Conservation (phyloP, 2,888 invertebrate genomes). For the Lampropteryx suffumata region DNA sequence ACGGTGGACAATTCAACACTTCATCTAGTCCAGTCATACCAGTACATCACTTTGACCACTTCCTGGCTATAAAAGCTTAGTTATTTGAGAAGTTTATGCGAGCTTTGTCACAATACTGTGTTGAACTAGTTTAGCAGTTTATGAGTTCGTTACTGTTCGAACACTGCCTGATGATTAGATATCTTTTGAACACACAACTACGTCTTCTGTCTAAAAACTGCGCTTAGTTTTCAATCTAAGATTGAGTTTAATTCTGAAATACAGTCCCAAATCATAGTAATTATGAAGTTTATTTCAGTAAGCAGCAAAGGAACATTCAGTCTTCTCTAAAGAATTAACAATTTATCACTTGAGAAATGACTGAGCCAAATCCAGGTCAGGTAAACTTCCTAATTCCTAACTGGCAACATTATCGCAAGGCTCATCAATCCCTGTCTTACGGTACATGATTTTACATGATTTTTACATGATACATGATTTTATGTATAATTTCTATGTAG, state of each 20-base stretch:
- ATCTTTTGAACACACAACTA: too few species aligned
- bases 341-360: constrained; percentile 6
- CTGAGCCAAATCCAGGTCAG: constrained; percentile 3
- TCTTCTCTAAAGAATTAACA: background rate
- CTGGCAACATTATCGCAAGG: constrained; percentile 12
- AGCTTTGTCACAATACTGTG: constrained; percentile 2
- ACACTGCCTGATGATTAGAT: background rate
- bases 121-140: constrained; percentile 5
- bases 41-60: constrained; percentile 16
- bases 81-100: constrained; percentile 9
- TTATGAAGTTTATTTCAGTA: too few species aligned
- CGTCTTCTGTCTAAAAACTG: too few species aligned
- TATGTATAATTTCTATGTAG: too few species aligned
- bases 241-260: too few species aligned
- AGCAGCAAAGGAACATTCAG: background rate
- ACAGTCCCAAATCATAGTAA: too few species aligned
- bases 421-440: constrained; percentile 14
- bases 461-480: too few species aligned
- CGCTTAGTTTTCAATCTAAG: too few species aligned
- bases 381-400: constrained; percentile 13
- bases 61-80: constrained; percentile 25
- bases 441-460: too few species aligned
- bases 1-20: constrained; percentile 58
- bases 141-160: background rate
- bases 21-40: constrained; percentile 35